Conservation (phyloP, 2,113 vertebrate species). For the Calyptomena viridis region DNA sequence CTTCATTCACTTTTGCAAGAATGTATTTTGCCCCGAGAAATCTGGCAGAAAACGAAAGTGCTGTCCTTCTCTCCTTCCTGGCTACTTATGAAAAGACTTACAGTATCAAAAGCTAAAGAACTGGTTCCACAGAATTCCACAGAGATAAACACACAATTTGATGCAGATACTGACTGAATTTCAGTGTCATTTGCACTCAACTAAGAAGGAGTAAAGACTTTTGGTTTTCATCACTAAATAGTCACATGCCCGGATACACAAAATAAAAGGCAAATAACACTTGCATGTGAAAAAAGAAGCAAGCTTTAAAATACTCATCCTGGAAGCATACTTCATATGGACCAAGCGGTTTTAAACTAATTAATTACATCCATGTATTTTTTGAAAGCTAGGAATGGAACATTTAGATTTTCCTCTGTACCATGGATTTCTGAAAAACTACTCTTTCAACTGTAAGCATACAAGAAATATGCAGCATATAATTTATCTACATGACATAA, state of each 20-base stretch:
- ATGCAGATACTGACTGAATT: slow-evolving; percentile 6
- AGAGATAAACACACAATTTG: slow-evolving; percentile 15
- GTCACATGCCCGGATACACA: neutral
- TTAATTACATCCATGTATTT: neutral
- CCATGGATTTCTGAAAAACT: neutral
- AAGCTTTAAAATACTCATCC: neutral
- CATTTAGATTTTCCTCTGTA: neutral
- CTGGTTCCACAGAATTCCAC: slow-evolving; percentile 76
- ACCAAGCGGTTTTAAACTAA: neutral
- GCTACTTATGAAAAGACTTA: slow-evolving; percentile 59
- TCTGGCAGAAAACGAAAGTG: slow-evolving; percentile 75
- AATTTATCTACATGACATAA: neutral
- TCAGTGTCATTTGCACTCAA: neutral
- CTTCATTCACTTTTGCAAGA: slow-evolving; percentile 75
- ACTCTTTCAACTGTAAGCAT: neutral
- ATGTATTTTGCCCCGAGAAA: slow-evolving; percentile 79
- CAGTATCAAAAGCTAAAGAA: slow-evolving; percentile 65
- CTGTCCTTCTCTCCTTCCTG: slow-evolving; percentile 44
- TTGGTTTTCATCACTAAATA: neutral
- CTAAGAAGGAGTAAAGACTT: neutral
- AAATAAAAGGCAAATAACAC: slow-evolving; percentile 2
- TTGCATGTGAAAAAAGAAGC: neutral
- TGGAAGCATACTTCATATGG: neutral
- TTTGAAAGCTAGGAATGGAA: neutral
- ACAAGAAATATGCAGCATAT: neutral